A percentile compares a stretch with the other conserved stretches of the same genome.
Evolutionary conservation across 2,797 vertebrate genomes (phyloP).

Genomic region (Neosilurus mollespiculum): DNA sequence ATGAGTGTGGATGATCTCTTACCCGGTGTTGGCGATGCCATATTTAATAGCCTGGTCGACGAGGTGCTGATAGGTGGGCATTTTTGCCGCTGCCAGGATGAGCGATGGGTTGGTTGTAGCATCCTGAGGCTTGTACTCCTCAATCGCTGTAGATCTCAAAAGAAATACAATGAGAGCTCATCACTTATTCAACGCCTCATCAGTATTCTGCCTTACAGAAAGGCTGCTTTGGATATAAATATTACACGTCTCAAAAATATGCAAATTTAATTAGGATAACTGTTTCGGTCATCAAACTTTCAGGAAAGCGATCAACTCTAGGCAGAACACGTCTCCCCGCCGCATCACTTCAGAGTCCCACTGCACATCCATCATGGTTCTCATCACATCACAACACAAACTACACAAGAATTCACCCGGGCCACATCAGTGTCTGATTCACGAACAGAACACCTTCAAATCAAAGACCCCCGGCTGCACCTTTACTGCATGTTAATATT

Average conservation of each 20-base stretch:
- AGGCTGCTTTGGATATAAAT: neutral
- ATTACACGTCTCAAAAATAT: neutral
- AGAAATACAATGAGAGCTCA: neutral
- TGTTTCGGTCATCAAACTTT: neutral
- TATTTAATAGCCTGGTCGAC: constrained; percentile 88
- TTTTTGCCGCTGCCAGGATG: constrained; percentile 92
- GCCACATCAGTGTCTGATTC: neutral
- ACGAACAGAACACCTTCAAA: too few species aligned
- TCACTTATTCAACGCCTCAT: neutral
- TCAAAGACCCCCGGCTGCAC: too few species aligned
- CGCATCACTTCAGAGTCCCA: neutral
- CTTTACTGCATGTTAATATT: too few species aligned
- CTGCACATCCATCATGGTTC: neutral
- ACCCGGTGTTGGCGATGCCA: constrained; percentile 86
- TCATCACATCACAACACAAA: neutral
- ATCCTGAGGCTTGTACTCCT: constrained; percentile 95
- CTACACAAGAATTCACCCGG: neutral
- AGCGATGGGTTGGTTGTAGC: constrained; percentile 97
- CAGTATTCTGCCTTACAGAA: neutral
- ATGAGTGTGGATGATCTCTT: constrained; percentile 53
- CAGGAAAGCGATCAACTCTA: neutral
- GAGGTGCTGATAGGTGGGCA: constrained; percentile 87
- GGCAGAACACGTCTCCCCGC: neutral
- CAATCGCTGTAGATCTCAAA: constrained; percentile 79
- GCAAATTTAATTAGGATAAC: neutral